Evolutionary conservation across 2,797 vertebrate species (phyloP).

Genomic region (Oryzias dopingdopingensis): DNA sequence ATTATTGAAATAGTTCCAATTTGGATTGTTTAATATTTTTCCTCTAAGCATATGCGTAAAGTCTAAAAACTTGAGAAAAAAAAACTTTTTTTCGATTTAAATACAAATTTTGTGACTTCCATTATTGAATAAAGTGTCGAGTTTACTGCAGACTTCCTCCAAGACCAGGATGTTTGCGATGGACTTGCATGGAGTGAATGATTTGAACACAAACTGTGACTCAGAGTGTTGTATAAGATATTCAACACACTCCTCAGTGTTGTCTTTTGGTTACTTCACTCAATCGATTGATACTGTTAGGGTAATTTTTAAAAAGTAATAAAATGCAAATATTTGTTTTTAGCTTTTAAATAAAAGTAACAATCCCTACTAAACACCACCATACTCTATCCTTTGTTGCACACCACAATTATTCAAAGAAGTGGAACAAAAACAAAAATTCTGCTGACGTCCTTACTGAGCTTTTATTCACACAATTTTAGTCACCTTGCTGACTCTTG

Average conservation of each 20-base stretch:
- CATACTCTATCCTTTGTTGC: slow-evolving; percentile 21
- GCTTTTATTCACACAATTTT: slow-evolving; percentile 28
- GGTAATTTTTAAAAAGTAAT: not conserved
- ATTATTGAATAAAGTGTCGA: too few relatives aligned
- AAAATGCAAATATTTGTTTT: not conserved
- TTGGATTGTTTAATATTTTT: too few relatives aligned
- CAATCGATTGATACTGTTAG: slow-evolving; percentile 4
- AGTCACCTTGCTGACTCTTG: slow-evolving; percentile 12
- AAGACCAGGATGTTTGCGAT: too few relatives aligned
- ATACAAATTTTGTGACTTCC: too few relatives aligned
- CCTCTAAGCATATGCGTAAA: too few relatives aligned
- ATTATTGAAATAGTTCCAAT: too few relatives aligned
- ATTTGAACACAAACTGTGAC: slow-evolving; percentile 30
- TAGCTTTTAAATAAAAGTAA: slow-evolving; percentile 13
- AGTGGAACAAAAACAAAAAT: slow-evolving; percentile 40
- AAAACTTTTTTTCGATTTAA: too few relatives aligned
- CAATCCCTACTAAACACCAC: slow-evolving; percentile 11
- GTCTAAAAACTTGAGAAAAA: too few relatives aligned
- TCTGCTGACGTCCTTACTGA: slow-evolving; percentile 28
- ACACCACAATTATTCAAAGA: slow-evolving; percentile 31
- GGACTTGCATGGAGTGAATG: not conserved
- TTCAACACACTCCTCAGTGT: slow-evolving; percentile 23
- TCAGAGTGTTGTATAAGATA: slow-evolving; percentile 12
- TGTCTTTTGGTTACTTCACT: not conserved
- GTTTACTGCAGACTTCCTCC: too few relatives aligned